Base-by-base conservation (phyloP, 2,888 invertebrate genomes). In the Tromatobia lineatoria region DNA sequence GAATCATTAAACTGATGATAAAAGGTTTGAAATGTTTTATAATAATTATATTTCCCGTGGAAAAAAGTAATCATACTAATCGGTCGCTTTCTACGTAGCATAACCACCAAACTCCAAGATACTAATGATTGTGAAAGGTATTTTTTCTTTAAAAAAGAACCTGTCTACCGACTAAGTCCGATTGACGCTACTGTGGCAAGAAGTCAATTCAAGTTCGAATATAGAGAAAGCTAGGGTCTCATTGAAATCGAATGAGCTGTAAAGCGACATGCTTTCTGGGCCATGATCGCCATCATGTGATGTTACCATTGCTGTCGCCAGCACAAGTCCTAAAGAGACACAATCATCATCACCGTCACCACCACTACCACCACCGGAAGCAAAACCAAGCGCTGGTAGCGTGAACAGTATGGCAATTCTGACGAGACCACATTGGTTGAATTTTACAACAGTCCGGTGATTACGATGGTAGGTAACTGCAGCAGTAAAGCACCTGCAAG, bases 361-460 rank as follows among this genome's bases (percentile, higher is more conserved):
- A 29, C 38, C 38, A 61, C 1, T 38, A 18, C 42, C 42, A 20
- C n/a, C n/a, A 38, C 38, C 64, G 42, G 42, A 64, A 64, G 42
- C 38, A 64, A 42, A 64, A 64, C 64, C 42, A 38, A 64, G 38
- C 64, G 4, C 13, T 11, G 42, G 11, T n/a, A 42, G 18, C 29
- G 64, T 64, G 38, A 54, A 57, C 20, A 18, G 52, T 18, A 47
- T 59, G 25, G 70, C 70, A 50, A 70, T 71, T 80, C 80, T 83
- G 83, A 70, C 71, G 75, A 75, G 50, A 80, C 75, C 80, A 57
- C 83, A 75, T 83, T 80, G 71, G 57, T 83, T 70, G 80, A 80
- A 83, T 80, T 80, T 71, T 54, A 80, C 83, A 83, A 76, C 71
- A 83, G 70, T 23, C 42, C 79, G 42, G 34, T 80, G 70, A 80